phyloP scores from a whole-genome alignment of 1,140 invertebrate species.

The Ceratina japonica region DNA sequence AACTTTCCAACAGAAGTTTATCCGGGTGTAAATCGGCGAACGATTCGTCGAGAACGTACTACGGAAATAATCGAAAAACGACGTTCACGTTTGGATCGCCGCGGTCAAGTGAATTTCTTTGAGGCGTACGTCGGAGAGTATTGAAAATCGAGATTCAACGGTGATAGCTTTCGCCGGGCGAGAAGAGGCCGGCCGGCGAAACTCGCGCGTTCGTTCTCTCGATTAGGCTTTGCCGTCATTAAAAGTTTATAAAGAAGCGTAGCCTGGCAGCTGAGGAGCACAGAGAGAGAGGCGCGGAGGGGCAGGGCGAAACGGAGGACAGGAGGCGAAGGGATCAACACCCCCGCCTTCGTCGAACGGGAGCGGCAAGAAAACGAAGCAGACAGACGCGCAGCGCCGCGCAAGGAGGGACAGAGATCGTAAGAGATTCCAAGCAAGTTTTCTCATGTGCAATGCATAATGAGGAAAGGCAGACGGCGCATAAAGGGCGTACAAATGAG shows the following conservation, averaged over 20 bases:
- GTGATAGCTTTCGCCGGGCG: conserved; percentile 49
- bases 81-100: background rate
- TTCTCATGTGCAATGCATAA: conserved; percentile 81
- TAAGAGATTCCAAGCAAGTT: conserved; percentile 74
- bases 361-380: conserved; percentile 22
- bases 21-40: conserved; percentile 68
- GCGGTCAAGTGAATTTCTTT: background rate
- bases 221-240: conserved; percentile 80
- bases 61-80: conserved; percentile 35
- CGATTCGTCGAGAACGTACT: conserved; percentile 76
- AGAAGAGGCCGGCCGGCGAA: conserved; percentile 11
- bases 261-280: conserved; percentile 66
- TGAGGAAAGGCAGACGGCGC: conserved; percentile 76
- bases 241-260: conserved; percentile 80
- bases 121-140: conserved; percentile 47
- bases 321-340: conserved; percentile 41
- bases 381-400: conserved; percentile 23
- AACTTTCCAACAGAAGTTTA: conserved; percentile 73
- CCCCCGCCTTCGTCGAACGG: conserved; percentile 47
- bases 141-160: conserved; percentile 70
- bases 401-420: conserved; percentile 22
- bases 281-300: background rate
- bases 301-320: background rate
- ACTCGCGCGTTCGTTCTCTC: conserved; percentile 69
- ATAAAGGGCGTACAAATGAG: conserved; percentile 79